Evolutionary conservation across 2,113 vertebrate species (phyloP).

Genomic region (Microcebus murinus): DNA sequence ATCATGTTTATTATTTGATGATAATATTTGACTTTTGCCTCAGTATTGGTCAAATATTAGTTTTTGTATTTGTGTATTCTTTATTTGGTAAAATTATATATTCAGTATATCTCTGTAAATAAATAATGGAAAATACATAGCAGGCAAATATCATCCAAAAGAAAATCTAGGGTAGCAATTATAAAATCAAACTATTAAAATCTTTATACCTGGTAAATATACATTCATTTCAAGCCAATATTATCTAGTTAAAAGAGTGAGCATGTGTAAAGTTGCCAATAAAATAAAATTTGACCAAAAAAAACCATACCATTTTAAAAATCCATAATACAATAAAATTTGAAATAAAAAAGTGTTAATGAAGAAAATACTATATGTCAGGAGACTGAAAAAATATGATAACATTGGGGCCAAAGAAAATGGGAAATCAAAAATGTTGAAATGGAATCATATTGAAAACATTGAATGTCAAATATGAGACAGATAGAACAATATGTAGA

Average conservation of each 20-base stretch:
- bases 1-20: not conserved
- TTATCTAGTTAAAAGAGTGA: not conserved
- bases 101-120: not conserved
- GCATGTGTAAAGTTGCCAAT: not conserved
- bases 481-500: not conserved
- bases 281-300: not conserved
- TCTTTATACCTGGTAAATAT: not conserved
- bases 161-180: not conserved
- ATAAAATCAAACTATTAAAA: conserved; percentile 10
- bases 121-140: not conserved
- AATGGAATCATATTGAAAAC: not conserved
- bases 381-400: not conserved
- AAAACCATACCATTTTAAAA: not conserved
- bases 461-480: not conserved
- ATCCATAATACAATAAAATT: not conserved
- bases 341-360: not conserved
- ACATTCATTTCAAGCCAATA: not conserved
- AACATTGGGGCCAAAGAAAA: not conserved
- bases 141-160: not conserved
- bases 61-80: not conserved
- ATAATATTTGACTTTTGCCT: not conserved
- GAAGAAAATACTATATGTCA: not conserved
- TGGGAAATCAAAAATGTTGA: not conserved
- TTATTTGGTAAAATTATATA: not conserved
- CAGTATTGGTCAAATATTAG: not conserved